These are phyloP conservation scores for Euschistus heros DNA, from an alignment of 1,140 invertebrate species.

Conservation along the genomic window DNA sequence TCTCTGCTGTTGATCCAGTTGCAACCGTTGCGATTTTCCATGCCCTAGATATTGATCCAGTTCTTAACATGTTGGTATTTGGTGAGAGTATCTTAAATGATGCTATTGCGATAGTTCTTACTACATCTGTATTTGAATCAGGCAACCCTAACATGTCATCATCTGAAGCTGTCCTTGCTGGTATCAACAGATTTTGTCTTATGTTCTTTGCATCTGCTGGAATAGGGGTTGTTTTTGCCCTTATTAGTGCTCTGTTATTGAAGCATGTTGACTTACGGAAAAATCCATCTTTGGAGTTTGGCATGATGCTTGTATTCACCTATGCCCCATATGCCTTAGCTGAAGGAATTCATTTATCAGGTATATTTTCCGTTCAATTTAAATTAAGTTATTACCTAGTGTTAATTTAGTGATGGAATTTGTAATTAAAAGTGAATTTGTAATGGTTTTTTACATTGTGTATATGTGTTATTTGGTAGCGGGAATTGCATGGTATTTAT, in stretches of 20 bases:
- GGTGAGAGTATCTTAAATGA: slow-evolving; percentile 97
- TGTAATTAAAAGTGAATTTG: no score
- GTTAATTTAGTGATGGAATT: no score
- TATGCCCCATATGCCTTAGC: slow-evolving; percentile 97
- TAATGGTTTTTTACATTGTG: no score
- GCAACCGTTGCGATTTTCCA: slow-evolving; percentile 98
- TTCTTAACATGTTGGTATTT: slow-evolving; percentile 97
- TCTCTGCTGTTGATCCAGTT: slow-evolving; percentile 98
- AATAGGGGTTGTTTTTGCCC: slow-evolving; percentile 90
- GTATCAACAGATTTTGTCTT: slow-evolving; percentile 75
- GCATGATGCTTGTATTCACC: slow-evolving; percentile 95
- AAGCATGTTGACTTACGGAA: slow-evolving; percentile 95
- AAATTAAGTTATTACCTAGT: no score
- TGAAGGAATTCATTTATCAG: slow-evolving; percentile 91
- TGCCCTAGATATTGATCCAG: slow-evolving; percentile 87
- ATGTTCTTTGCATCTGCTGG: slow-evolving; percentile 98
- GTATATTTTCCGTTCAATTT: no score
- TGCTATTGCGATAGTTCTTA: slow-evolving; percentile 94
- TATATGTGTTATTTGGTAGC: no score
- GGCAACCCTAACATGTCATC: slow-evolving; percentile 58
- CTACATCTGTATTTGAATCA: slow-evolving; percentile 73
- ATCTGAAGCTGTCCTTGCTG: slow-evolving; percentile 77
- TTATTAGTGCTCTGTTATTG: slow-evolving; percentile 84
- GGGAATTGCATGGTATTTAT: no score
- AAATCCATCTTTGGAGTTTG: slow-evolving; percentile 96